Evolutionary conservation across 2,797 vertebrate species (phyloP), one percentile per base, ranked within the genome.

Genomic region (Onychomys torridus): DNA sequence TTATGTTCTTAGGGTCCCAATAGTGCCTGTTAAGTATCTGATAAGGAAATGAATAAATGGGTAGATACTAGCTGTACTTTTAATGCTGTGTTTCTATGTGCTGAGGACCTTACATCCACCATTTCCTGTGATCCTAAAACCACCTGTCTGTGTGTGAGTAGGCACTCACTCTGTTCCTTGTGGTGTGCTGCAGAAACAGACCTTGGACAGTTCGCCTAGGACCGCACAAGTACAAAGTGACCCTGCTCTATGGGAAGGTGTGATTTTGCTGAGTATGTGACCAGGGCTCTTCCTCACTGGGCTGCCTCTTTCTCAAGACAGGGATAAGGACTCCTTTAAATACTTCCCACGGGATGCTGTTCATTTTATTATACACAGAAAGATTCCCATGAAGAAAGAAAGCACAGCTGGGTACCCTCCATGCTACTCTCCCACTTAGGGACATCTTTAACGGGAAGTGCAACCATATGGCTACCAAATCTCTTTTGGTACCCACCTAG

Each of bases 401-500:
- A 93, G 52, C 23, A n/a, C 61, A 14, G 9, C 25, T 93, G 94
- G 27, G 90, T 52, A 0, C 4, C 87, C 61, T 95, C 73, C 4
- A 0, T 92, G 90, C 81, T 32, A 59, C 63, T 34, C 55, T 57
- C 63, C 77, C 67, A 77, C 90, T 86, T 8, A 65, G 85, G 37
- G 86, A 75, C 73, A n/a, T 65, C 59, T 82, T 86, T 69, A 86
- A 75, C 88, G 69, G 92, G 27, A 89, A 88, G 40, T 14, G 52
- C 43, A 63, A 40, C 76, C 92, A 14, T 77, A 40, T 91, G 90
- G 78, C 82, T 92, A 43, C 75, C 90, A 77, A 96, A 79, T 90
- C 92, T 77, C 29, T 61, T 69, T 94, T 90, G 59, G 63, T 95
- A 96, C 90, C 94, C 94, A 90, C 77, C 67, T 82, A 83, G 77